phyloP scores from a whole-genome alignment of 2,113 vertebrate genomes.

The Apodemus speciosus region DNA sequence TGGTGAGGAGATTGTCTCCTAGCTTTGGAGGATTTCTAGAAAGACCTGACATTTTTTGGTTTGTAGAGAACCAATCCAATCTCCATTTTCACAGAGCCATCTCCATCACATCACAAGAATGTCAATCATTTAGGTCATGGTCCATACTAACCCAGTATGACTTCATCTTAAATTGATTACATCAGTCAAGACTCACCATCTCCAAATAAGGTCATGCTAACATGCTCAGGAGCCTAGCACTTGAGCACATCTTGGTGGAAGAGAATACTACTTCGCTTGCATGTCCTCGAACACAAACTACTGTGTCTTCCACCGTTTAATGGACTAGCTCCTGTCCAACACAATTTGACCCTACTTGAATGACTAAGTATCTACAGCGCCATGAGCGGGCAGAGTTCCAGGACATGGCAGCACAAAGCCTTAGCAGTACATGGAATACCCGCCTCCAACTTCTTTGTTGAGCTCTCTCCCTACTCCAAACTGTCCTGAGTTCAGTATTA shows the following conservation, averaged over 20 bases:
- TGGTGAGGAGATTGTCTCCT: not conserved
- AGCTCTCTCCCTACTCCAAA: not conserved
- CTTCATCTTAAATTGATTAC: not conserved
- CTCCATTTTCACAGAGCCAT: not conserved
- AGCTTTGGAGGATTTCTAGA: not conserved
- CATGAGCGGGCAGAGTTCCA: not conserved
- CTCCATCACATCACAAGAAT: not conserved
- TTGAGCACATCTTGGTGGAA: not conserved
- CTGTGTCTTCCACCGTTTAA: not conserved
- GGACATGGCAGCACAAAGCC: not conserved
- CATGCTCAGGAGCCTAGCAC: not conserved
- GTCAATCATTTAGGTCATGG: not conserved
- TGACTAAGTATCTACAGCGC: not conserved
- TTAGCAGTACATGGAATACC: not conserved
- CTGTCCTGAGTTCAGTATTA: not conserved
- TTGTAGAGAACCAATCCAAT: not conserved
- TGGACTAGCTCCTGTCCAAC: not conserved
- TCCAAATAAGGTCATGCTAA: slow-evolving; percentile 28
- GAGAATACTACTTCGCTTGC: not conserved
- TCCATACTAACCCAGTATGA: not conserved
- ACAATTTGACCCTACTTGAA: not conserved
- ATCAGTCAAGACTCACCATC: not conserved
- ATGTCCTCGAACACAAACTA: not conserved
- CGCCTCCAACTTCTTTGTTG: not conserved
- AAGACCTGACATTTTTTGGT: not conserved